Evolutionary conservation across 2,797 vertebrate genomes (phyloP).

Genomic region (Leptatherina wallacei): DNA sequence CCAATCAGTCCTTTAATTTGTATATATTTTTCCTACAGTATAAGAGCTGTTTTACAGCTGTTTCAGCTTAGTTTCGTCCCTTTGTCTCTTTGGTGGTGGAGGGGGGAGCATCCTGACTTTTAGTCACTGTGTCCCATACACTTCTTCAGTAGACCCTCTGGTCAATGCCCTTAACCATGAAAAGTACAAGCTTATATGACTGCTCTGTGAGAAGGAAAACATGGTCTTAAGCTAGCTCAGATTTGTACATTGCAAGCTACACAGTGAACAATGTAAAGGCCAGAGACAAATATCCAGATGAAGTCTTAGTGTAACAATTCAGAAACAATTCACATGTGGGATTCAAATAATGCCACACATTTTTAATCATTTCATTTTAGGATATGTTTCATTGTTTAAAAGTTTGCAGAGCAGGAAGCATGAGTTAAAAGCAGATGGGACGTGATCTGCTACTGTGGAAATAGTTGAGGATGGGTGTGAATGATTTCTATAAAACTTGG

Average conservation of each 20-base stretch:
- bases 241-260: background rate
- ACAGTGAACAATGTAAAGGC: background rate
- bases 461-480: background rate
- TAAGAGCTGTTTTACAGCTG: background rate
- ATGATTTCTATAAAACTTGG: background rate
- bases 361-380: background rate
- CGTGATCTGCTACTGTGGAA: too few relatives aligned
- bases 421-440: too few relatives aligned
- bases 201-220: background rate
- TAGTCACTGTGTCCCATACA: background rate
- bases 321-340: too few relatives aligned
- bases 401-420: background rate
- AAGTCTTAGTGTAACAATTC: too few relatives aligned
- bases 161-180: background rate
- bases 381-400: background rate
- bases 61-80: background rate
- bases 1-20: too few relatives aligned
- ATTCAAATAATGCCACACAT: background rate
- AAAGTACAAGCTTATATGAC: background rate
- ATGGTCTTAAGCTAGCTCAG: background rate
- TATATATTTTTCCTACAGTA: background rate
- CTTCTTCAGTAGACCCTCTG: background rate
- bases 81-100: background rate
- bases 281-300: background rate
- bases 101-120: background rate